Evolutionary conservation across 2,797 vertebrate species (phyloP), one percentile per base, ranked within the genome.

Genomic region (Mus minutoides): DNA sequence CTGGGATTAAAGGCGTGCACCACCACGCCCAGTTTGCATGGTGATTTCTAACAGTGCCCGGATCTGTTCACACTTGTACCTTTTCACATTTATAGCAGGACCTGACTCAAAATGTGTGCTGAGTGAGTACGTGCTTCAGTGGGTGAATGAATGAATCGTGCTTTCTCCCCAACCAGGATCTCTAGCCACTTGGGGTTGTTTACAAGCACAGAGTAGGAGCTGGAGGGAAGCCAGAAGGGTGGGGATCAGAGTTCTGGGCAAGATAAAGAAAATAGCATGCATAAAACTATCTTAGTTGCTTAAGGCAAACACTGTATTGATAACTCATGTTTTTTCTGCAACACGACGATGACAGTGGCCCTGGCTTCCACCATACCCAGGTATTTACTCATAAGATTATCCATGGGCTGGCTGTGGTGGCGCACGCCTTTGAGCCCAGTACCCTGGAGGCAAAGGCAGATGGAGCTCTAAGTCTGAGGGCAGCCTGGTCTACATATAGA

Each of bases 221-320:
- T 52, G 31, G 17, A 3, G 19, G 83, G 31, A 52, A 67, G 83
- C 31, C 0, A 0, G 40, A n/a, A 26, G n/a, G 64, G 17, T 46
- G 5, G 62, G 10, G 9, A 34, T 1, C 11, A 29, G 29, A n/a
- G 52, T 77, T 34, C 58, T 67, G 46, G 69, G 43, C 58, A 84
- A 84, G 69, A 34, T 60, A 40, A 83, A 73, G 49, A 88, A 49
- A 31, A 82, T 24, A 34, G 6, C 2, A 21, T 58, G 37, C 46
- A 34, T n/a, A 89, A 93, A 93, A 64, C 17, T 40, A n/a, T 37
- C 34, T 89, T 34, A 80, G 64, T 6, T 94, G 78, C 73, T 86
- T 76, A 79, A 67, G 37, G 87, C 67, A 79, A 94, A 93, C 43
- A 88, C 26, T 26, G 52, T 73, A 62, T 60, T 37, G 67, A 49